These are phyloP conservation scores for Pseudococcus longispinus DNA, from an alignment of 2,888 invertebrate species.

Conservation along the genomic window DNA sequence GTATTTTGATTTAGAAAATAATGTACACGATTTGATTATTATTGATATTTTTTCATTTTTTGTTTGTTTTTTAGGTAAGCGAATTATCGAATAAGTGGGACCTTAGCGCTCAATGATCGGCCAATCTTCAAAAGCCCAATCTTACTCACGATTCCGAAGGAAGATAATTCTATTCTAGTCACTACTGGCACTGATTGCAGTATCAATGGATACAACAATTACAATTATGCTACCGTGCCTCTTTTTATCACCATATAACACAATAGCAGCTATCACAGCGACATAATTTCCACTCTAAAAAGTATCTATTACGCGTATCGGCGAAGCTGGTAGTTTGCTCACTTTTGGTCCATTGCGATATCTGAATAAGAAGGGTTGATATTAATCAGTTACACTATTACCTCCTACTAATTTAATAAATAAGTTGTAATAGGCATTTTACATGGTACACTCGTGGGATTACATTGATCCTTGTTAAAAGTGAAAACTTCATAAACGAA, in stretches of 20 bases:
- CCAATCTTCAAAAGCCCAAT: neutral
- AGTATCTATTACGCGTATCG: constrained; percentile 28
- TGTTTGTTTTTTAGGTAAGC: neutral
- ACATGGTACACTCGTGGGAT: constrained; percentile 37
- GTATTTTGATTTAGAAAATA: too few species aligned
- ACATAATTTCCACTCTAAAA: constrained; percentile 13
- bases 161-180: too few species aligned
- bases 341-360: constrained; percentile 18
- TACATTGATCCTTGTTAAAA: constrained; percentile 42
- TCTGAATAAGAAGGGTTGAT: neutral
- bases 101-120: neutral
- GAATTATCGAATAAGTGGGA: neutral
- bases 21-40: neutral
- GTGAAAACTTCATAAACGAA: constrained; percentile 47
- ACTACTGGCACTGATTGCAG: neutral
- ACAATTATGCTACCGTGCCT: neutral
- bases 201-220: neutral
- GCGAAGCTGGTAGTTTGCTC: neutral
- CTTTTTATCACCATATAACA: neutral
- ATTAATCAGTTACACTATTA: constrained; percentile 41
- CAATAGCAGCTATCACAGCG: neutral
- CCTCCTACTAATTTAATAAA: constrained; percentile 46
- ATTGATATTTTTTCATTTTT: neutral
- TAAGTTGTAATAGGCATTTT: constrained; percentile 44
- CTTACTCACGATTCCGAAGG: neutral